These are phyloP conservation scores for Hedya salicella DNA, from an alignment of 2,888 invertebrate genomes.

Conservation along the genomic window DNA sequence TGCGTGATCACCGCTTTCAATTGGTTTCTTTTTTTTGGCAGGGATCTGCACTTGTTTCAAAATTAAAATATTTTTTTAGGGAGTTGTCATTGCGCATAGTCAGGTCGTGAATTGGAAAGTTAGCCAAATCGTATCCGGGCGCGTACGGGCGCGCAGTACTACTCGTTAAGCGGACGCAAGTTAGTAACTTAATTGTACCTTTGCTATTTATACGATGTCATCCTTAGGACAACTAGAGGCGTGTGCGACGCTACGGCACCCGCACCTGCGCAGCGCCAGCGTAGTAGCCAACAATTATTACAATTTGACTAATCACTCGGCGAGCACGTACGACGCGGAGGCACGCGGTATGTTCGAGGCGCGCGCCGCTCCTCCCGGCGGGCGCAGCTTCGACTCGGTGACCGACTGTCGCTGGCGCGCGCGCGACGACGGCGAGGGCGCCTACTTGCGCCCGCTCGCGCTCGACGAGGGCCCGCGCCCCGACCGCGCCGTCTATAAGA, in stretches of 20 bases:
- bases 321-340: slow-evolving; percentile 76
- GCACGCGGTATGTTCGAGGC: slow-evolving; percentile 67
- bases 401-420: slow-evolving; percentile 80
- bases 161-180: slow-evolving; percentile 58
- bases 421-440: slow-evolving; percentile 80
- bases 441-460: slow-evolving; percentile 76
- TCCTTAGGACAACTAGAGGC: slow-evolving; percentile 85
- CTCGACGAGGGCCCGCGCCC: slow-evolving; percentile 79
- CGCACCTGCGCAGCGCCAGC: slow-evolving; percentile 79
- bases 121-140: slow-evolving; percentile 62
- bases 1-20: slow-evolving; percentile 82
- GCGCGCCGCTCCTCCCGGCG: slow-evolving; percentile 67
- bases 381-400: slow-evolving; percentile 81
- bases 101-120: slow-evolving; percentile 52
- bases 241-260: slow-evolving; percentile 78
- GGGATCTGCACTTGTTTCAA: slow-evolving; percentile 25
- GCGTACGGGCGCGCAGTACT: slow-evolving; percentile 67
- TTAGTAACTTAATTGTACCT: slow-evolving; percentile 50
- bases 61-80: slow-evolving; percentile 29
- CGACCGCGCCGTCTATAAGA: slow-evolving; percentile 81
- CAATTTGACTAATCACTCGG: slow-evolving; percentile 83
- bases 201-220: slow-evolving; percentile 67
- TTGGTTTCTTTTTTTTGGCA: slow-evolving; percentile 44
- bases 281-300: slow-evolving; percentile 84
- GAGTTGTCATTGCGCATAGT: slow-evolving; percentile 46